A percentile compares a stretch with the other conserved stretches of the same genome.
Conservation (phyloP, 2,888 invertebrate genomes). For the Thecophora atra region DNA sequence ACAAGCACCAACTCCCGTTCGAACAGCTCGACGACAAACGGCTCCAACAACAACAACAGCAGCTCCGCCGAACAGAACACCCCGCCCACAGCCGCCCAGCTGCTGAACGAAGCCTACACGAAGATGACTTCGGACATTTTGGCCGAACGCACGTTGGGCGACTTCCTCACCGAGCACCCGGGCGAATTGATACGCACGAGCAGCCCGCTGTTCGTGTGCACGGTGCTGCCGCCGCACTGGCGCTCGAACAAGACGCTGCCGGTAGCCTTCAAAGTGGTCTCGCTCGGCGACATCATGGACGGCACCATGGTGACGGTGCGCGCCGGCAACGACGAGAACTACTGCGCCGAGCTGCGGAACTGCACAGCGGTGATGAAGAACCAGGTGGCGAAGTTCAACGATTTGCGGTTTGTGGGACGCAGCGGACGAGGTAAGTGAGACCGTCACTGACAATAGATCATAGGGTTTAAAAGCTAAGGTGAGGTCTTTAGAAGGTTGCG, state of each 20-base stretch:
- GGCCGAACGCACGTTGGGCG: slow-evolving; percentile 86
- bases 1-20: slow-evolving; percentile 53
- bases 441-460: background rate
- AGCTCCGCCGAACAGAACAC: slow-evolving; percentile 70
- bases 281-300: slow-evolving; percentile 92
- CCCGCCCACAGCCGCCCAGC: slow-evolving; percentile 74
- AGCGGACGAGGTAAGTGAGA: slow-evolving; percentile 93
- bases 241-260: slow-evolving; percentile 98
- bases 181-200: slow-evolving; percentile 92
- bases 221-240: slow-evolving; percentile 95
- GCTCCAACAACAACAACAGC: slow-evolving; percentile 54
- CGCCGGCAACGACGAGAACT: slow-evolving; percentile 99
- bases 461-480: background rate
- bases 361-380: slow-evolving; percentile 97
- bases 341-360: slow-evolving; percentile 94
- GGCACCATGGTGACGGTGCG: slow-evolving; percentile 95
- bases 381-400: slow-evolving; percentile 98
- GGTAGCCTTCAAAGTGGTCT: slow-evolving; percentile 95
- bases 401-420: slow-evolving; percentile 96
- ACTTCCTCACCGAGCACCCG: slow-evolving; percentile 88
- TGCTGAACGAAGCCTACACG: slow-evolving; percentile 84
- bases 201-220: slow-evolving; percentile 95
- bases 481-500: too few relatives aligned
- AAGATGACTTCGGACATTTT: slow-evolving; percentile 91
- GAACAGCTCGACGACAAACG: slow-evolving; percentile 63